Base-by-base conservation (phyloP, 2,797 vertebrate species). In the Pristis pectinata region DNA sequence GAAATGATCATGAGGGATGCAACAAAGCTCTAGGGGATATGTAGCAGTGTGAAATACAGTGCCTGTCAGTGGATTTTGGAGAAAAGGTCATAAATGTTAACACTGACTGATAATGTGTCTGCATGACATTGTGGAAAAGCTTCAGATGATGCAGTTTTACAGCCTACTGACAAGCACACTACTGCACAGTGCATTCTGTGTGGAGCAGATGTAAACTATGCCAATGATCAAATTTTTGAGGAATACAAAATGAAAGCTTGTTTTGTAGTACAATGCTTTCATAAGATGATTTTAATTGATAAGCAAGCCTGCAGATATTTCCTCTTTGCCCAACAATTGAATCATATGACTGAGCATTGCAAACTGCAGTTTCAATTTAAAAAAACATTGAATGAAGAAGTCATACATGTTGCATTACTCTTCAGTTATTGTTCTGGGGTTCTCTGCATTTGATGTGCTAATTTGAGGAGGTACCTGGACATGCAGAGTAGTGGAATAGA, bases 51-150 rank as follows among this genome's bases (percentile, higher is more conserved):
- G 49, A 94, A 94, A 74, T 93, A 72, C 41, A 76, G 44, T 94
- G 67, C 27, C 67, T 93, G 41, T 72, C 92, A 72, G 15, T 93
- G 67, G 67, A 49, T 44, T 67, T 76, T 76, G 70, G 92, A 53
- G 92, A 76, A 94, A 94, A 76, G 70, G 92, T 76, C 92, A 93
- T 74, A 49, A 22, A 37, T 44, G 37, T 67, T 93, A 93, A 72
- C 44, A 74, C 24, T 74, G 70, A 76, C 70, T 64, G 70, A 94
- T 56, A 72, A 94, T 11, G 5, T 76, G 27, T 53, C 92, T 76
- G 70, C 30, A n/a, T 94, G 30, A 72, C 24, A 94, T 74, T 94
- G 72, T 76, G 49, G 70, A 76, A 74, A 93, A 49, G 27, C 64
- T 93, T 72, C 19, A 74, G 41, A 49, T 74, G 24, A 93, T 93